Base-by-base conservation (phyloP, 2,113 vertebrate genomes). In the Rhineura floridana region DNA sequence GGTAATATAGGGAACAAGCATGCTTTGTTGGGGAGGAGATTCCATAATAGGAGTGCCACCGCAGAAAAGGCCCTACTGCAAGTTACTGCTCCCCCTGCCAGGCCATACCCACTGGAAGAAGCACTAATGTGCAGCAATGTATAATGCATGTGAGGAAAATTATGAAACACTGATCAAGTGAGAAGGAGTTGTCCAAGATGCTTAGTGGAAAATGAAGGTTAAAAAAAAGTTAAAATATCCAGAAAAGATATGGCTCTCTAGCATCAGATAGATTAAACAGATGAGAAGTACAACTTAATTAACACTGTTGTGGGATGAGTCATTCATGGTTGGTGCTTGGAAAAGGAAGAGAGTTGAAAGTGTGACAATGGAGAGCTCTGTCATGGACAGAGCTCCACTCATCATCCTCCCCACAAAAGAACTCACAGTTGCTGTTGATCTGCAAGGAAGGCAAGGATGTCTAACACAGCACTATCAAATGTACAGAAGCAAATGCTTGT, bases 381-480 rank as follows among this genome's bases (percentile, higher is more conserved):
- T 87, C 78, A 13, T 0, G 5, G 39, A 19, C 72, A 73, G 36
- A 42, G 44, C 25, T 77, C 75, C 75, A 77, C 12, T 30, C 15
- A 42, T 73, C 25, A 17, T 4, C 55, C 17, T 19, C 50, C 73
- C 28, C 28, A 3, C 46, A 33, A 78, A 52, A 52, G 23, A n/a
- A 2, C 46, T 50, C 75, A 48, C 46, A n/a, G 12, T 78, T n/a
- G 36, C 76, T 78, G 11, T 52, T 78, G 76, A 12, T 30, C 76
- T 2, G 3, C 17, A 67, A 85, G 81, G 69, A 90, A 52, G 72
- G 0, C 0, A 46, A 75, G 86, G 84, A 86, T 91, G 89, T 91
- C 89, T 84, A 84, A 90, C 88, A 91, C 84, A 82, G 88, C 70
- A 86, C 76, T 84, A 80, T 87, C 82, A 92, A 88, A 90, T 87